Conservation (phyloP, 2,113 vertebrate species). For the Eretmochelys imbricata region DNA sequence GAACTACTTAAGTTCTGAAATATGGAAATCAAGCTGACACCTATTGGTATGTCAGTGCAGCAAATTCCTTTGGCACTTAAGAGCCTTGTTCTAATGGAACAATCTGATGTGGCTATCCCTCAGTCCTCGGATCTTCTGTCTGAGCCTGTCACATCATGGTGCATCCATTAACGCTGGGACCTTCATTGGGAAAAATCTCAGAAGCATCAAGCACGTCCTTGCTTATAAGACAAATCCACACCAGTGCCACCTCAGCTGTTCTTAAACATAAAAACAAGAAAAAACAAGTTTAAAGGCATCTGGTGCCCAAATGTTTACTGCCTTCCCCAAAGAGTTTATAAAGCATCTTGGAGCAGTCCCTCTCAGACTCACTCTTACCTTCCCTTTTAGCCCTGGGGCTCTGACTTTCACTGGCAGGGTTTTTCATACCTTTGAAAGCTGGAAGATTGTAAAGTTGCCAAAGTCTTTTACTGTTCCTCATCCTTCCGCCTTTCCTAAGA, state of each 20-base stretch:
- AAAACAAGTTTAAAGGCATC: background rate
- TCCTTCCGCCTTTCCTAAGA: background rate
- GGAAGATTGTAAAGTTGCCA: background rate
- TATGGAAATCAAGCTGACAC: background rate
- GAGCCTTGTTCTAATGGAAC: background rate
- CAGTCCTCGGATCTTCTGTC: background rate
- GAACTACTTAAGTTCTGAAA: background rate
- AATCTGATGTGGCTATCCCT: background rate
- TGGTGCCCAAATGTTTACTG: background rate
- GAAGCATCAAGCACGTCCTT: background rate
- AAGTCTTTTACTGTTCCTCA: background rate
- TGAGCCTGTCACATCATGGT: background rate
- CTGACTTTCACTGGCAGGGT: background rate
- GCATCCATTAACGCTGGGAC: background rate
- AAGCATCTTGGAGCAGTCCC: fast-evolving
- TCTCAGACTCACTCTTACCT: background rate
- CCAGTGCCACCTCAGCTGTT: background rate
- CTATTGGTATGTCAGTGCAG: background rate
- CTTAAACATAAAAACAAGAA: background rate
- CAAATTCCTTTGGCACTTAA: background rate
- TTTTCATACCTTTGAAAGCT: background rate
- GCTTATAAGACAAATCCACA: background rate
- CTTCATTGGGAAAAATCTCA: background rate
- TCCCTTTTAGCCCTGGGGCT: background rate
- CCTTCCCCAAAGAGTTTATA: background rate